Evolutionary conservation across 2,888 invertebrate genomes (phyloP), one percentile per base, ranked within the genome.

Genomic region (Leistus spinibarbis): DNA sequence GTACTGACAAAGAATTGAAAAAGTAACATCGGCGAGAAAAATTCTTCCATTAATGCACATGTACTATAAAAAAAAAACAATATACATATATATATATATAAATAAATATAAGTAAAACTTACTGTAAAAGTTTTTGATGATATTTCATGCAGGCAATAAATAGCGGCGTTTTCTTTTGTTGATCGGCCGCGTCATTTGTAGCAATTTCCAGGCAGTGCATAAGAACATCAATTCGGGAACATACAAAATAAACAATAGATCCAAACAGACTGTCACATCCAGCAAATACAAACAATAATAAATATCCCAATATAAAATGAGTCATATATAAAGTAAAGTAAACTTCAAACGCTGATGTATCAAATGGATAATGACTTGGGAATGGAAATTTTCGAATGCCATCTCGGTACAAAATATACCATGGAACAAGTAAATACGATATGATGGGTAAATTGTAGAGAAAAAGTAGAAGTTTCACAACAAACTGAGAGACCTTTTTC

Each of bases 1-100:
- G 54, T 27, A 57, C 72, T 72, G 16, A 65, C 53, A 24, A 56
- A 66, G 22, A 72, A 72, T 57, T 72, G 72, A 10, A 57, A 5
- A 9, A 72, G 40, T 13, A 72, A 20, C 23, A 24, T 20, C 9
- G 66, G 57, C 56, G 65, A 66, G 40, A 64, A 72, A 13, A 65
- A 27, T 23, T 24, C 10, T 57, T 66, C 66, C 0, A 72, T 24
- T 40, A 57, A 17, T 20, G 24, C 40, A 20, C 54, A 24, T 3
- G 64, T 16, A n/a, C 70, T 71, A 23, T 57, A 4, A 57, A 54
- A 62, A 70, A 16, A 1, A 57, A 19, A 19, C 17, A 57, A 4
- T 57, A n/a, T n/a, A 57, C 17, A 57, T 3, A 57, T 57, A n/a
- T 2, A n/a, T n/a, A n/a, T n/a, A 57, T 54, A n/a, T 24, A 24